These are phyloP conservation scores for Dasypogon diadema DNA, from an alignment of 2,888 invertebrate species.

Conservation along the genomic window DNA sequence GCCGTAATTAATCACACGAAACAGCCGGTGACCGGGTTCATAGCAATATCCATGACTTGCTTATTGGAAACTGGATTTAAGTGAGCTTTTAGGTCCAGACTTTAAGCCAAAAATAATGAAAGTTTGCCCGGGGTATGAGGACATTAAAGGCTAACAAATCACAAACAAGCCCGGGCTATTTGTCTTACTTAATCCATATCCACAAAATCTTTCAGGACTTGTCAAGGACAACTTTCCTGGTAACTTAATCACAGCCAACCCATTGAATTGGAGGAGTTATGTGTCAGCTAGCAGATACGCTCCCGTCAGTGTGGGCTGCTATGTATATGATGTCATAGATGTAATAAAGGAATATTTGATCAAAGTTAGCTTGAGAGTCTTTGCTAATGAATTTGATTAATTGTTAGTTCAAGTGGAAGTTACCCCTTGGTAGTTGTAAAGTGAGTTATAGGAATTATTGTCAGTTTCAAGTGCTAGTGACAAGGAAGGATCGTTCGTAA, in stretches of 20 bases:
- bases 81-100: background rate
- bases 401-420: constrained; percentile 38
- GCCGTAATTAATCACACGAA: constrained; percentile 22
- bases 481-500: background rate
- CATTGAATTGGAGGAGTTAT: constrained; percentile 3
- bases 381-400: constrained; percentile 43
- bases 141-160: constrained; percentile 43
- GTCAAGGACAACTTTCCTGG: constrained; percentile 37
- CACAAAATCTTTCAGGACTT: constrained; percentile 40
- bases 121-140: constrained; percentile 7
- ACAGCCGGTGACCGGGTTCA: constrained; percentile 1
- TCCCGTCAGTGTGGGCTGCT: background rate
- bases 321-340: background rate
- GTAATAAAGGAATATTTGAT: constrained; percentile 36
- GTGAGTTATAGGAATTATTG: background rate
- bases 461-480: background rate
- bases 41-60: constrained; percentile 31
- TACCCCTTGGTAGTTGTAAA: background rate
- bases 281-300: background rate
- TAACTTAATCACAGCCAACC: constrained; percentile 39
- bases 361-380: constrained; percentile 1
- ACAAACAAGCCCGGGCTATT: constrained; percentile 37
- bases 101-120: constrained; percentile 44
- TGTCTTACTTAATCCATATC: constrained; percentile 44
- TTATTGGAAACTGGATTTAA: constrained; percentile 23